Evolutionary conservation across 2,888 invertebrate genomes (phyloP).

Genomic region (Hyppa rectilinea): DNA sequence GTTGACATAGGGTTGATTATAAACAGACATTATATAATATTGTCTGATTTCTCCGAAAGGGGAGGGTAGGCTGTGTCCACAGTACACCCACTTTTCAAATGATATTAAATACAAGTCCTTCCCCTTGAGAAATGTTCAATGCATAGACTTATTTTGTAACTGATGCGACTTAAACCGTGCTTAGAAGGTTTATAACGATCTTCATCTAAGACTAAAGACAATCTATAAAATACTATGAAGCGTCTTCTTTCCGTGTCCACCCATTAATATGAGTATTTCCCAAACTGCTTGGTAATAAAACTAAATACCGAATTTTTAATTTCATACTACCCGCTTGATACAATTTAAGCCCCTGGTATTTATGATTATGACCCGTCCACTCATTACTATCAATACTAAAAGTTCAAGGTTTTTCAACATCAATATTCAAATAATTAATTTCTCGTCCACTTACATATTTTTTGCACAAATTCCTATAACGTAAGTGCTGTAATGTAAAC

Average conservation of each 20-base stretch:
- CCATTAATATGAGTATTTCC: not conserved
- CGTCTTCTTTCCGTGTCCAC: not conserved
- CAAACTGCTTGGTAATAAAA: constrained; percentile 4
- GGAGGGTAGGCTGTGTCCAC: no score
- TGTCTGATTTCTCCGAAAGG: no score
- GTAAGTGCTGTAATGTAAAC: constrained; percentile 21
- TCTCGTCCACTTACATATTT: constrained; percentile 37
- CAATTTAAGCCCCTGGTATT: constrained; percentile 41
- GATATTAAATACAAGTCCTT: not conserved
- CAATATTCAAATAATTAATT: constrained; percentile 51
- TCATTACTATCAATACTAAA: constrained; percentile 42
- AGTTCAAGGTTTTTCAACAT: constrained; percentile 51
- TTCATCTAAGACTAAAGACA: not conserved
- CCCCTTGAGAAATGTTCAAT: not conserved
- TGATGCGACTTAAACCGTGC: no score
- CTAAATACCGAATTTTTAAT: not conserved
- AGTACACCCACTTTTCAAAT: no score
- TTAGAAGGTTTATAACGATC: not conserved
- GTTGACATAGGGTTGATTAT: no score
- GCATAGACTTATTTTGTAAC: not conserved
- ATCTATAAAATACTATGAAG: not conserved
- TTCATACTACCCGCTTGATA: constrained; percentile 18
- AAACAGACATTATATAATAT: no score
- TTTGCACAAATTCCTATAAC: constrained; percentile 50
- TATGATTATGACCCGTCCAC: constrained; percentile 31